Percentiles rank a stretch among this genome's conserved stretches.
Evolutionary conservation across 2,797 vertebrate species (phyloP).

Genomic region (Clarias laeviceps): DNA sequence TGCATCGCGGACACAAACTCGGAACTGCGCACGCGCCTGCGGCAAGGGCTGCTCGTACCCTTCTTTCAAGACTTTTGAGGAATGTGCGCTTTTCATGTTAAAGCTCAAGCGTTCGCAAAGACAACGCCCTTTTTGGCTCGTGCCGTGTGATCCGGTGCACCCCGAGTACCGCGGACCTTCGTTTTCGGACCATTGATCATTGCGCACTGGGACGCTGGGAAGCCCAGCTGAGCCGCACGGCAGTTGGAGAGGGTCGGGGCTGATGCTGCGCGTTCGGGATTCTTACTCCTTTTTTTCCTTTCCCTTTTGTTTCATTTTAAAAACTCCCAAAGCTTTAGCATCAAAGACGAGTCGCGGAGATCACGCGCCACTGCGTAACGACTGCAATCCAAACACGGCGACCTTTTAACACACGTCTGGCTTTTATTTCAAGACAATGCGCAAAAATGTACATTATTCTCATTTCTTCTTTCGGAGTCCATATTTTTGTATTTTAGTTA

Average conservation of each 20-base stretch:
- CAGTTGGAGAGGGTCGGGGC: background rate
- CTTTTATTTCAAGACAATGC: constrained; percentile 52
- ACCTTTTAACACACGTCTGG: constrained; percentile 38
- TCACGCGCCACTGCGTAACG: constrained; percentile 47
- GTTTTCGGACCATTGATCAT: background rate
- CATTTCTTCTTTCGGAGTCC: constrained; percentile 55
- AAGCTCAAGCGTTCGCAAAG: constrained; percentile 36
- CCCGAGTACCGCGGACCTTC: background rate
- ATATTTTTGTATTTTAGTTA: constrained; percentile 67
- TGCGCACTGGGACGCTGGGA: background rate
- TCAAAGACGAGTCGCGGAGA: constrained; percentile 23
- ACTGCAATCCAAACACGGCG: constrained; percentile 12
- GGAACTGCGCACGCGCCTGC: constrained; percentile 28
- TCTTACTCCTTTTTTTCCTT: background rate
- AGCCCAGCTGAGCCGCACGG: background rate
- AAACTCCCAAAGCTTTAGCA: constrained; percentile 7
- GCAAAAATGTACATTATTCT: constrained; percentile 50
- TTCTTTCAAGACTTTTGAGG: constrained; percentile 46
- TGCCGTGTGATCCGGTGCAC: constrained; percentile 33
- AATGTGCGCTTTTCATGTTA: constrained; percentile 40
- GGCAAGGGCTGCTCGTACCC: background rate
- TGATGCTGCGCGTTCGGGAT: constrained; percentile 10
- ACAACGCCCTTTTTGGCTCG: constrained; percentile 52
- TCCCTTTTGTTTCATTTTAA: too few relatives aligned
- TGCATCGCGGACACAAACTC: background rate